A percentile compares a stretch with the other conserved stretches of the same genome.
Evolutionary conservation across 2,113 vertebrate species (phyloP).

Genomic region (Neogale vison): DNA sequence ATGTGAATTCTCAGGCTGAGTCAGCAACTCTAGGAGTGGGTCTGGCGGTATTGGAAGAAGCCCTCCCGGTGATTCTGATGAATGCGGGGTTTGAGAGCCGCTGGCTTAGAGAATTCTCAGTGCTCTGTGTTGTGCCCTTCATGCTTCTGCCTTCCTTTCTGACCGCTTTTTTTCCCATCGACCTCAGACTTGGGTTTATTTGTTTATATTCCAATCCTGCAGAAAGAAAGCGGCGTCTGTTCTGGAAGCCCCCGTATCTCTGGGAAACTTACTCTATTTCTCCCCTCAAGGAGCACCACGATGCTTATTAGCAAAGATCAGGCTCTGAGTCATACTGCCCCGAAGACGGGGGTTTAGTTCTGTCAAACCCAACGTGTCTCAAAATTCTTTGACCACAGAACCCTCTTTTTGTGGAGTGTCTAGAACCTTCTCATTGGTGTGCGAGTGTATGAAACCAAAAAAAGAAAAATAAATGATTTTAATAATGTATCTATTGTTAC

Average conservation of each 20-base stretch:
- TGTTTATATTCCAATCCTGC: not conserved
- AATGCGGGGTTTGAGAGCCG: not conserved
- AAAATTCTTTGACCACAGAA: not conserved
- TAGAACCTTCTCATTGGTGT: not conserved
- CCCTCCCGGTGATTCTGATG: not conserved
- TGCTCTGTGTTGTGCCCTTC: not conserved
- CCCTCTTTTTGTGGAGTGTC: not conserved
- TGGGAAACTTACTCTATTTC: not conserved
- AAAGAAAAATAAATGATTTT: not conserved
- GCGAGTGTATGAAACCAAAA: slow-evolving; percentile 28
- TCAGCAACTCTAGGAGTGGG: not conserved
- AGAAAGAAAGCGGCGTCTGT: not conserved
- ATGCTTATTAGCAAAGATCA: not conserved
- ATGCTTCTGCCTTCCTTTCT: not conserved
- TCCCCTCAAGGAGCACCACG: not conserved
- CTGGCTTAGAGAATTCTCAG: not conserved
- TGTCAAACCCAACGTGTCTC: not conserved
- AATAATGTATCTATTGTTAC: not conserved
- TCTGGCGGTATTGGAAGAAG: not conserved
- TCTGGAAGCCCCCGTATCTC: not conserved
- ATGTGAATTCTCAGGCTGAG: not conserved
- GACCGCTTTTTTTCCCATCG: not conserved
- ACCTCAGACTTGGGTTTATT: not conserved
- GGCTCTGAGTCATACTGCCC: not conserved
- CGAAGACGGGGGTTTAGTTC: not conserved